Conservation (phyloP, 2,888 invertebrate genomes). For the Anticlea derivata region DNA sequence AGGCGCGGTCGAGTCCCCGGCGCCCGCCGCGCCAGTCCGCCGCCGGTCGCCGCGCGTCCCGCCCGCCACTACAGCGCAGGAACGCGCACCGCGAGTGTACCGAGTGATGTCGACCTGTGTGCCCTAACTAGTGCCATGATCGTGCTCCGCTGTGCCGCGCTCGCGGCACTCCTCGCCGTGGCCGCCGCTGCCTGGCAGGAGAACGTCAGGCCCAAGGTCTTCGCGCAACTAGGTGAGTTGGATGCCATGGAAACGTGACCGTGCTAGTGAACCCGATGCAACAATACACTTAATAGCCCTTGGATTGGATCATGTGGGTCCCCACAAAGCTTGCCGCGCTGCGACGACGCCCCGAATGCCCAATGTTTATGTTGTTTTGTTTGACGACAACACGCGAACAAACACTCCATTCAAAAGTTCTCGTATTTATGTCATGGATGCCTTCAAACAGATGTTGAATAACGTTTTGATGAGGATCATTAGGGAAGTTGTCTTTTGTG, state of each 20-base stretch:
- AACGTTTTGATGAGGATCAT: constrained; percentile 42
- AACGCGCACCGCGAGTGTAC: constrained; percentile 69
- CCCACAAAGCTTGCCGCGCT: constrained; percentile 49
- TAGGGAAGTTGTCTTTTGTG: constrained; percentile 28
- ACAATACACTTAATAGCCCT: constrained; percentile 65
- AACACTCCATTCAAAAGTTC: constrained; percentile 67
- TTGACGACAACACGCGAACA: constrained; percentile 72
- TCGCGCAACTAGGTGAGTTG: constrained; percentile 94
- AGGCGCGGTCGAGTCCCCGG: constrained; percentile 69
- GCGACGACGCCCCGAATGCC: constrained; percentile 42
- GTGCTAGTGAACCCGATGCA: constrained; percentile 62
- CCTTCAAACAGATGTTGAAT: constrained; percentile 38
- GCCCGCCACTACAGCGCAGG: constrained; percentile 52
- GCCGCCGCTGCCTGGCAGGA: constrained; percentile 92
- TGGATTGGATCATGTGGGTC: constrained; percentile 51
- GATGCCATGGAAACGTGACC: constrained; percentile 55
- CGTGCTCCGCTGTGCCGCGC: constrained; percentile 76
- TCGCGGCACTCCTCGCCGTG: constrained; percentile 82
- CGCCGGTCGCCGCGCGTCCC: constrained; percentile 82
- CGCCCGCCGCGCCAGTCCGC: constrained; percentile 77
- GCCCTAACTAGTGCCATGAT: constrained; percentile 75
- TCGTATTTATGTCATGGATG: constrained; percentile 58
- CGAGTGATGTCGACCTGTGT: constrained; percentile 81
- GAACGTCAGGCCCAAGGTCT: constrained; percentile 95
- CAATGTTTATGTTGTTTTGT: constrained; percentile 76